Evolutionary conservation across 2,113 vertebrate species (phyloP), one percentile per base, ranked within the genome.

Genomic region (Triplophysa rosa): DNA sequence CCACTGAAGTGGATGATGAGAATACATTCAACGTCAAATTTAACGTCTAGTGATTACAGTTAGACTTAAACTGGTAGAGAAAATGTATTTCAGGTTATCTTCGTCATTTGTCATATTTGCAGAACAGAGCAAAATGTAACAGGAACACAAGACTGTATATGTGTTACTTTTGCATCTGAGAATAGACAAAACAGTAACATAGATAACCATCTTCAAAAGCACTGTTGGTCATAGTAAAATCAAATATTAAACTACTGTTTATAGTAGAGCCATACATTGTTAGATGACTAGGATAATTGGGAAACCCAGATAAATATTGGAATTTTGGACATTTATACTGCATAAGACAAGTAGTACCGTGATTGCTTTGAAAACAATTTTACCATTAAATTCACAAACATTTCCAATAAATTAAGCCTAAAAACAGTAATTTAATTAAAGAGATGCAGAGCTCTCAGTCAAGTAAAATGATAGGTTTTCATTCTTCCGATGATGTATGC

Each of bases 161-260:
- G 63, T 21, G 54, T 58, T 21, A n/a, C 54, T 21, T 19, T 58
- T 10, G 81, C 80, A 59, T 84, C 67, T 67, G 49, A 67, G 65
- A 76, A 78, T 70, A 74, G 9, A 69, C 80, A 65, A 74, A 58
- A 88, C 29, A n/a, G 56, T 45, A 21, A 72, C 19, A 52, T 40
- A 83, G 85, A 81, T 84, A 83, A 58, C 69, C n/a, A 67, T 87
- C 77, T 89, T 74, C 42, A 67, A 82, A 73, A 37, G 17, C 54
- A 64, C 37, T 21, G 78, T 47, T 47, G 78, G 78, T 74, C 72
- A 63, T 63, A 47, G 40, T 63, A 59, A 61, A 11, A 13, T 73
- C n/a, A 61, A 71, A 71, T 58, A 37, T 37, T 24, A 42, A 19
- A 58, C 5, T 33, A 56, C 7, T 54, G 17, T 56, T n/a, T 58